Percentiles rank a stretch among this genome's conserved stretches.
Conservation (phyloP, 2,797 vertebrate genomes). For the Ctenosaura bakeri region DNA sequence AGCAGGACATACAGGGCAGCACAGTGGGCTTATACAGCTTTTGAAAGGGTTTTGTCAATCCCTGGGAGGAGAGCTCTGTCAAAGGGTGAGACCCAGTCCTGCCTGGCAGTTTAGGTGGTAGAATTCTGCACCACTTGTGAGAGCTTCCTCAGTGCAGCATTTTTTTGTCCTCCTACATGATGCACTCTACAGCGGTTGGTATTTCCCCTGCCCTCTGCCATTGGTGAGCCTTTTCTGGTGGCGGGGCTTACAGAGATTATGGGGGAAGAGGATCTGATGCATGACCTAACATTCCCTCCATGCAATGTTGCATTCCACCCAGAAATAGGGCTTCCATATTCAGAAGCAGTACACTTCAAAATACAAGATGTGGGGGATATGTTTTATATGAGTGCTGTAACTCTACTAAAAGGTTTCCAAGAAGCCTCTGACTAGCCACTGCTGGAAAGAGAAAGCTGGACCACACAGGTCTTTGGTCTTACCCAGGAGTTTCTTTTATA, state of each 20-base stretch:
- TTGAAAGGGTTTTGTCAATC: neutral
- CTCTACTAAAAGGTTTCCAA: neutral
- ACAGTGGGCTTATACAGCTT: neutral
- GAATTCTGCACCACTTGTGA: neutral
- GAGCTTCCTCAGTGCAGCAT: neutral
- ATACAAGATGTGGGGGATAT: neutral
- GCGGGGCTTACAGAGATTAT: neutral
- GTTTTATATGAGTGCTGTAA: neutral
- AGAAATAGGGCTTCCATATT: neutral
- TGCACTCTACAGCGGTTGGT: neutral
- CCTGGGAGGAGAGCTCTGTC: neutral
- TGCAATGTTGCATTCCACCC: neutral
- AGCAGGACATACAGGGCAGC: neutral
- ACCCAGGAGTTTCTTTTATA: neutral
- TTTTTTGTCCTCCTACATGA: neutral
- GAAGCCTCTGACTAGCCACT: neutral
- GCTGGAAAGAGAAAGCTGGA: conserved; percentile 13
- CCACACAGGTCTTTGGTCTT: neutral
- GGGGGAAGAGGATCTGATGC: neutral
- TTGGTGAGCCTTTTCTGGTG: neutral
- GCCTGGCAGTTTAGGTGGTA: neutral
- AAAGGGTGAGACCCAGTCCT: neutral
- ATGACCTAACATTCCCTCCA: too few species aligned
- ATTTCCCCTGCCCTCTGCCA: neutral
- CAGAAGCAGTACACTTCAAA: neutral